phyloP scores from a whole-genome alignment of 2,797 vertebrate genomes.

The Brachyrhaphis roseni region DNA sequence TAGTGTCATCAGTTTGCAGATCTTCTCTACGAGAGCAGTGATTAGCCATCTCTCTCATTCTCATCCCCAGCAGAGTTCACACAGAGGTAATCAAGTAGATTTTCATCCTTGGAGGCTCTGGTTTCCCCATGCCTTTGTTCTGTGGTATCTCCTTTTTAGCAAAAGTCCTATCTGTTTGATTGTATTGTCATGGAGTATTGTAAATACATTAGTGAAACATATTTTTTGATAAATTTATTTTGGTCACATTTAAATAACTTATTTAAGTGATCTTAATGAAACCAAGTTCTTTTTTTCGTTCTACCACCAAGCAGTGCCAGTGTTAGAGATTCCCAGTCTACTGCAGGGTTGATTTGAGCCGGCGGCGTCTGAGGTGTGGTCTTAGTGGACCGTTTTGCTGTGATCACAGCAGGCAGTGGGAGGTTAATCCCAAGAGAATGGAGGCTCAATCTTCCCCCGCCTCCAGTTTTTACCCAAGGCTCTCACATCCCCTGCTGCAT shows the following conservation, averaged over 20 bases:
- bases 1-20: conserved; percentile 76
- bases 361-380: conserved; percentile 60
- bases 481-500: conserved; percentile 52
- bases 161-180: conserved; percentile 35
- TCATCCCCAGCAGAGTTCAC: conserved; percentile 82
- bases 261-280: conserved; percentile 18
- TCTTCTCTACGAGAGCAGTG: conserved; percentile 63
- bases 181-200: conserved; percentile 35
- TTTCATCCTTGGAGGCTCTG: conserved; percentile 63
- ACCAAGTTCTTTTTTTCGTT: conserved; percentile 6
- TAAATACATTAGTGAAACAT: conserved; percentile 28
- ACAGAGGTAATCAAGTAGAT: conserved; percentile 77
- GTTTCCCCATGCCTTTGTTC: conserved; percentile 70
- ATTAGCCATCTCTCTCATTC: conserved; percentile 79
- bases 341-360: conserved; percentile 55
- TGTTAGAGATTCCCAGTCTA: conserved; percentile 37
- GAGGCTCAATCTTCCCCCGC: conserved; percentile 69
- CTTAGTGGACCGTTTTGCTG: conserved; percentile 70
- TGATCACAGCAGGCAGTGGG: conserved; percentile 76
- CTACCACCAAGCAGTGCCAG: conserved; percentile 29
- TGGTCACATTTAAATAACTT: neutral
- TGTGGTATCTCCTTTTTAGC: conserved; percentile 52
- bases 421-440: conserved; percentile 79
- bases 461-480: conserved; percentile 64
- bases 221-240: conserved; percentile 10